Evolutionary conservation across 2,888 invertebrate species (phyloP).

Genomic region (Cartodere bifasciata): DNA sequence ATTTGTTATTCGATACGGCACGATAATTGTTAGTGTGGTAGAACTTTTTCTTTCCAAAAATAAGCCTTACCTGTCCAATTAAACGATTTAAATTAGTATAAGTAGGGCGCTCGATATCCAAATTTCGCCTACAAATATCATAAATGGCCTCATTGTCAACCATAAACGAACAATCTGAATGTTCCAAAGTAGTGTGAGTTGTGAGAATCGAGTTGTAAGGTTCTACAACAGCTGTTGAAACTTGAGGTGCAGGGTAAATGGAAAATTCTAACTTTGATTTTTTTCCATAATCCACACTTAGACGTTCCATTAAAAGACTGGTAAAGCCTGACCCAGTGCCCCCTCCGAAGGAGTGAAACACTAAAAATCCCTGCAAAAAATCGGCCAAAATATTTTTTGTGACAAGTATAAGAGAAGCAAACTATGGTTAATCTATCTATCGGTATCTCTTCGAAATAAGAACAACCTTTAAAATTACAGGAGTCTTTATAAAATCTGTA

Average conservation of each 20-base stretch:
- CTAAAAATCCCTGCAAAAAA: constrained; percentile 64
- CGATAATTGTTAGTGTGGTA: no score
- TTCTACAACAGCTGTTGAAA: constrained; percentile 68
- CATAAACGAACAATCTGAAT: constrained; percentile 85
- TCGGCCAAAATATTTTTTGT: no score
- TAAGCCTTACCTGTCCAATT: constrained; percentile 50
- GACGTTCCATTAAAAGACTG: constrained; percentile 80
- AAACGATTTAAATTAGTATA: constrained; percentile 80
- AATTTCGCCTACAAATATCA: constrained; percentile 75
- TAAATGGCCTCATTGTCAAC: constrained; percentile 86
- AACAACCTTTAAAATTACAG: no score
- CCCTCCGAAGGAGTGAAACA: constrained; percentile 86
- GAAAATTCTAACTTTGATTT: constrained; percentile 89
- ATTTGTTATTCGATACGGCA: no score
- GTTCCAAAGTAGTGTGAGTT: constrained; percentile 79
- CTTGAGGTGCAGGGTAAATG: constrained; percentile 90
- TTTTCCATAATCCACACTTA: constrained; percentile 87
- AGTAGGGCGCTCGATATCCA: constrained; percentile 73
- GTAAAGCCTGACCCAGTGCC: constrained; percentile 91
- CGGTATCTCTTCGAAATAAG: no score
- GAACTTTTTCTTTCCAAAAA: neutral
- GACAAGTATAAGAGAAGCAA: no score
- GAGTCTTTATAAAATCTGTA: no score
- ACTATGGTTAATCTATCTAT: no score
- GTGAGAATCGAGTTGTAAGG: constrained; percentile 90